These are phyloP conservation scores for Tetragonula clypearis DNA, from an alignment of 1,140 invertebrate species.

Conservation along the genomic window DNA sequence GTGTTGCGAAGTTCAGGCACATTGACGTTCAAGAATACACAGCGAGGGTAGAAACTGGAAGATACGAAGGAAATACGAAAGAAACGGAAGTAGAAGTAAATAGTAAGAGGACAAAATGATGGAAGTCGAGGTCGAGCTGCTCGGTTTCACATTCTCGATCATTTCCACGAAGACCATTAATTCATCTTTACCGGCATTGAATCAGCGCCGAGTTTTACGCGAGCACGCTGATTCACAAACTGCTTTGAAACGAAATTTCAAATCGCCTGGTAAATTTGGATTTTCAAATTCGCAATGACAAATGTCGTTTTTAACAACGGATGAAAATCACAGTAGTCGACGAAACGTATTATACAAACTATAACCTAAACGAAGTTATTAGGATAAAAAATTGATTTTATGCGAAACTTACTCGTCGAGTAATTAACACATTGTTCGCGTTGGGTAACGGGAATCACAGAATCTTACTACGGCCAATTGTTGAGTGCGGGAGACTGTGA, in stretches of 20 bases:
- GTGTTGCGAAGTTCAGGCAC: slow-evolving; percentile 31
- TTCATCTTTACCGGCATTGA: not conserved
- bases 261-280: not conserved
- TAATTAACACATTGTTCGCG: not conserved
- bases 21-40: slow-evolving; percentile 22
- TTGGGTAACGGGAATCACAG: too few relatives aligned
- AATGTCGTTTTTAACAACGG: not conserved
- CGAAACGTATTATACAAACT: not conserved
- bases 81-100: slow-evolving; percentile 22
- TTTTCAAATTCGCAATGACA: not conserved
- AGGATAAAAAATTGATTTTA: slow-evolving; percentile 13
- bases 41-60: slow-evolving; percentile 32
- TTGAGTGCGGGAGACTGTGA: too few relatives aligned
- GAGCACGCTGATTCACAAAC: not conserved
- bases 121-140: slow-evolving; percentile 21
- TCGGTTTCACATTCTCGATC: not conserved
- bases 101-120: slow-evolving; percentile 6
- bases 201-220: slow-evolving; percentile 18
- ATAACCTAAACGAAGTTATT: not conserved
- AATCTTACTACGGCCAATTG: too few relatives aligned
- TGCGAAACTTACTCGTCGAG: not conserved
- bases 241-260: not conserved
- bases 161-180: not conserved
- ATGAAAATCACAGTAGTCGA: not conserved
- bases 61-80: slow-evolving; percentile 44